Base-by-base conservation (phyloP, 2,888 invertebrate species). In the Spatulosminthurus flaviceps region DNA sequence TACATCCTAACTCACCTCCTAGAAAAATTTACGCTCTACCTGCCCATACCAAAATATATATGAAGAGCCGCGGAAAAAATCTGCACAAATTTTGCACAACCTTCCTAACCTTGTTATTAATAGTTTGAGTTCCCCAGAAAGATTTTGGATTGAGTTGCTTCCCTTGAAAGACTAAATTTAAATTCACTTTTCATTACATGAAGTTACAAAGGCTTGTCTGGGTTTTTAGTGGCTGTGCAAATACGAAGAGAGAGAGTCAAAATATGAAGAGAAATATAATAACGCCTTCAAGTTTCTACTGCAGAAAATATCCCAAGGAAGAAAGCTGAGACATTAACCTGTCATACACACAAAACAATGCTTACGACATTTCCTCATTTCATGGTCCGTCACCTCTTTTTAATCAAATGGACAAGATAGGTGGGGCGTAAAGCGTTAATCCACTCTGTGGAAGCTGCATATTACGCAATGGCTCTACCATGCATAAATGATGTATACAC, bases 351-450 rank as follows among this genome's bases (percentile, higher is more conserved):
- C 82, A 83, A 83, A 82, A 84, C 83, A 84, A 83, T 83, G 82
- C 80, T 81, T 81, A 80, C 82, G 83, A 84, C 83, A 83, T 82
- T 78, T 83, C 83, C 82, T 83, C 81, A 84, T 84, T 84, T 84
- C 84, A 84, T 81, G 84, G 83, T 83, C 83, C 84, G 82, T 76
- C 83, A 83, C 84, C 80, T 84, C 71, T 77, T 66, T 76, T 76
- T 70, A 28, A 74, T 21, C 74, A 75, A 22, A 64, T 24, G 64
- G 51, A 51, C 51, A 51, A 72, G 19, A 26, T 24, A 43, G 26
- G 26, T 70, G 42, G n/a, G n/a, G 5, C 9, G 41, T 19, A 29
- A 51, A 66, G 61, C 60, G 66, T 76, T 76, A 79, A 79, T 79
- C 76, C 70, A 75, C 5, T 11, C 1, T 51, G 51, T 51, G 13